Evolutionary conservation across 2,113 vertebrate genomes (phyloP).

Genomic region (Loxodonta africana): DNA sequence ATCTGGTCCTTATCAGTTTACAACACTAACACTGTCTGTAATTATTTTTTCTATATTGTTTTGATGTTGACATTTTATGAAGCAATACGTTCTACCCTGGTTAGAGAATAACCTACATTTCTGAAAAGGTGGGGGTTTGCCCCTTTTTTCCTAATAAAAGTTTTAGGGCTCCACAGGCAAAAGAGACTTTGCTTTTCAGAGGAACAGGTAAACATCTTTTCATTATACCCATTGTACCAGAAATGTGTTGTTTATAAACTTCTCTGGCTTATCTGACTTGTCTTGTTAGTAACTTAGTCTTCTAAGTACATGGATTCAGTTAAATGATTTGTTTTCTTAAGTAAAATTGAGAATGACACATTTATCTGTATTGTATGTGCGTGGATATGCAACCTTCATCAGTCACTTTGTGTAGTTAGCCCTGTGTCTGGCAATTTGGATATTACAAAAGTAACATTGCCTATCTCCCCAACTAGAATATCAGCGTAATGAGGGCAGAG

Average conservation of each 20-base stretch:
- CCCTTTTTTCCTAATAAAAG: slow-evolving; percentile 50
- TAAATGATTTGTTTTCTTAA: neutral
- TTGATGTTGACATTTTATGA: slow-evolving; percentile 91
- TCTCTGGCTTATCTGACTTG: slow-evolving; percentile 68
- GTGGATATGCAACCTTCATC: neutral
- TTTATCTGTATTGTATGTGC: neutral
- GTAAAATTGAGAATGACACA: neutral
- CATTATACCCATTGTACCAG: neutral
- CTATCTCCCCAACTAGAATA: neutral
- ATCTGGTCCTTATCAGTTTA: slow-evolving; percentile 93
- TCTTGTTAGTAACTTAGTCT: slow-evolving; percentile 19
- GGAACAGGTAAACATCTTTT: slow-evolving; percentile 65
- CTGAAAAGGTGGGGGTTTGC: slow-evolving; percentile 51
- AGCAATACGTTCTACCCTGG: slow-evolving; percentile 83
- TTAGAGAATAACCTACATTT: slow-evolving; percentile 87
- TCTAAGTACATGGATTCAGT: neutral
- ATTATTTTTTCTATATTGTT: slow-evolving; percentile 92
- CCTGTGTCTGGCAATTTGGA: neutral
- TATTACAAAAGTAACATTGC: neutral
- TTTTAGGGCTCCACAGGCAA: slow-evolving; percentile 7
- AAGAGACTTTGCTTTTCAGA: slow-evolving; percentile 58
- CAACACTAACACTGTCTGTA: slow-evolving; percentile 90
- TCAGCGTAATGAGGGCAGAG: neutral
- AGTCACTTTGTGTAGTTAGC: neutral
- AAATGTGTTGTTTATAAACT: slow-evolving; percentile 63